Base-by-base conservation (phyloP, 2,113 vertebrate genomes). In the Gopherus flavomarginatus region DNA sequence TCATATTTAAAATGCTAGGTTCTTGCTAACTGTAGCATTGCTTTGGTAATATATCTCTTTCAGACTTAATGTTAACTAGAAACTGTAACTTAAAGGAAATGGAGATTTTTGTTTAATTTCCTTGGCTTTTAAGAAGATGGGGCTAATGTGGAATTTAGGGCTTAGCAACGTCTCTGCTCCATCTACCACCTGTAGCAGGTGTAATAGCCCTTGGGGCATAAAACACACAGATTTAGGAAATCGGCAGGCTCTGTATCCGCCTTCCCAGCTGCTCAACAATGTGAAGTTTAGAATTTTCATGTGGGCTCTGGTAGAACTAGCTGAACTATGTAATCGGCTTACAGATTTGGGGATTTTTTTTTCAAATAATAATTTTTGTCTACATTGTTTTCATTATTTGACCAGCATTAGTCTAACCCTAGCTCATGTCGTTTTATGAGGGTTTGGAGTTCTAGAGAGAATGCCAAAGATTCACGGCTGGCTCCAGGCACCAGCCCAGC, bases 251-350 rank as follows among this genome's bases (percentile, higher is more conserved):
- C 53, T 75, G 56, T 47, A 80, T 65, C 83, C 88, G 53, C 80
- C 35, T n/a, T 80, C 57, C 53, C 93, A 83, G 91, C 87, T 91
- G 86, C 62, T 53, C 62, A 50, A 0, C 11, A 0, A 0, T 1
- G 26, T 6, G 0, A 56, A 86, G 75, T 21, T 56, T 1, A 8
- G 0, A 0, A 11, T 42, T 82, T 42, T 13, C n/a, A 5, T 26
- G 21, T 16, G 35, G 35, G 12, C 80, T 62, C 92, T 77, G 21
- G 81, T 83, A 88, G 38, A 83, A 59, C 56, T 82, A 81, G 81
- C 57, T 10, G 12, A 47, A n/a, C 4, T 53, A 38, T 38, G 26
- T 13, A 72, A 57, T 3, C 12, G 22, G 8, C 62, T 75, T 77
- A 65, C 59, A 35, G 5, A 69, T 75, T 21, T 2, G 1, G n/a